Base-by-base conservation (phyloP, 2,888 invertebrate species). In the Endotricha flammealis region DNA sequence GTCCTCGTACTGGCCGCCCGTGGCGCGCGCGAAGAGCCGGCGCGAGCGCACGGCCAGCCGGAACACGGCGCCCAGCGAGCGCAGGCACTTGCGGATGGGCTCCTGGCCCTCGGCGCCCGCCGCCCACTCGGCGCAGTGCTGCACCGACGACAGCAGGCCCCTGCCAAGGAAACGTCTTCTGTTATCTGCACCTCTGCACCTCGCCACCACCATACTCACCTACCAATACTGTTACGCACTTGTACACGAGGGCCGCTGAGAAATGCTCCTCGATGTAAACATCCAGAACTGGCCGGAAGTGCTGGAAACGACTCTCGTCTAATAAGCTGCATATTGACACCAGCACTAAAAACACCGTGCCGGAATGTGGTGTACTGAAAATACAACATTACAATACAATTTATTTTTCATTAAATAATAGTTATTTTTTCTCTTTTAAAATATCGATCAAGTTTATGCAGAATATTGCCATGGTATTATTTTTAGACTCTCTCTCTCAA, bases 251-350 rank as follows among this genome's bases (percentile, higher is more conserved):
- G 0, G 97, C 96, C 1, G 97, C 97, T 0, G 97, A 96, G 80
- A 98, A 98, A 72, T 97, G 97, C 49, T 95, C 94, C 52, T 94
- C 93, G 34, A 98, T 96, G 64, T 98, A 98, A 1, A 95, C 95
- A 61, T 98, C 96, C 74, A 98, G 91, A 0, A 98, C 96, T 0
- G 97, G 96, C 51, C 95, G 93, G 75, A 98, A 98, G 65, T 97
- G 96, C 66, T 97, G 95, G 76, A 97, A 98, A 57, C 97, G 94
- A 36, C 91, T 92, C 61, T 97, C 95, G 57, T 97, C 95, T 40
- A 98, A 83, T 11, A 97, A 82, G 64, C 94, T 95, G 73, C 98
- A 95, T 54, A 98, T 97, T 40, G 95, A 95, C 9, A 97, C 96
- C 40, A 98, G 87, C 17, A 96, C 96, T 61, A 96, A 92, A 68